Percentiles rank a stretch among this genome's conserved stretches.
Evolutionary conservation across 2,113 vertebrate species (phyloP).

Genomic region (Phodopus roborovskii): DNA sequence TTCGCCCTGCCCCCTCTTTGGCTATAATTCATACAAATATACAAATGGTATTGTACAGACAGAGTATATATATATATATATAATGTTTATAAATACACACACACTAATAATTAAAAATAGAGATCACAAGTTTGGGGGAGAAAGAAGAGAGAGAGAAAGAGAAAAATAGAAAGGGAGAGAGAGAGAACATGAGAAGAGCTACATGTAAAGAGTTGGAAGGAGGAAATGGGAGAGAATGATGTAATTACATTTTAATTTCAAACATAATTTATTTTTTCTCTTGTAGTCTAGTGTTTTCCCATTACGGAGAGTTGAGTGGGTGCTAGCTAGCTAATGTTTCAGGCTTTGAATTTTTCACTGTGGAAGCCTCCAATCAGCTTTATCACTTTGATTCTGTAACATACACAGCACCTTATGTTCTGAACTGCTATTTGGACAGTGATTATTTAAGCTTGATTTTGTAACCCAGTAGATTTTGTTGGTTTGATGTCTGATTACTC

Average conservation of each 20-base stretch:
- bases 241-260: not conserved
- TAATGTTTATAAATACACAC: not conserved
- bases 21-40: not conserved
- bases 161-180: no score
- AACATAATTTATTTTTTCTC: not conserved
- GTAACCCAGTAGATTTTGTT: constrained; percentile 81
- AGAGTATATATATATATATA: not conserved
- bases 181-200: not conserved
- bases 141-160: no score
- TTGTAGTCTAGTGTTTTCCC: no score
- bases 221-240: not conserved
- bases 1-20: not conserved
- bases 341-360: constrained; percentile 67
- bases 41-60: not conserved
- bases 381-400: constrained; percentile 82
- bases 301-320: no score
- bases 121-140: not conserved
- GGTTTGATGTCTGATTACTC: constrained; percentile 84
- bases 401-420: constrained; percentile 77
- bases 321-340: no score
- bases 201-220: not conserved
- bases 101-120: not conserved
- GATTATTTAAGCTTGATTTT: constrained; percentile 82
- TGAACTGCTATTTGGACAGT: constrained; percentile 84
- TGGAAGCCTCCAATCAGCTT: constrained; percentile 77